phyloP scores from a whole-genome alignment of 2,797 vertebrate genomes.

The Phaenicophaeus curvirostris region DNA sequence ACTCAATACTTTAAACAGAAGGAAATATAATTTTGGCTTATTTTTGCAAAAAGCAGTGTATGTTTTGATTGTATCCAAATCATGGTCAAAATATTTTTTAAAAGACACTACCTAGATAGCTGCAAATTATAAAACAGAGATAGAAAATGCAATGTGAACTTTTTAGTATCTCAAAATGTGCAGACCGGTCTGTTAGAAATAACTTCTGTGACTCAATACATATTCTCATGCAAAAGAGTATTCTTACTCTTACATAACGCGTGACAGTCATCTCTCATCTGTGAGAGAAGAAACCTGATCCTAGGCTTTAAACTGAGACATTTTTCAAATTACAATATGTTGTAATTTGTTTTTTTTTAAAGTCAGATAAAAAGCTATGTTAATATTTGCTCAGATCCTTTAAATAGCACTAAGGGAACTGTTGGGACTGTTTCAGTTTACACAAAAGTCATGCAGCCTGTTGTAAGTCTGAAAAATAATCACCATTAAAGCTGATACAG shows the following conservation, averaged over 20 bases:
- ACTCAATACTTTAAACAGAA: background rate
- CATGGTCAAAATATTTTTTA: background rate
- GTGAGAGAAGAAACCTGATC: background rate
- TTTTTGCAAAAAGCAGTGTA: background rate
- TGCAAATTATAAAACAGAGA: background rate
- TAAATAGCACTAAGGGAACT: constrained; percentile 6
- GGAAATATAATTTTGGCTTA: background rate
- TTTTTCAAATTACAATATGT: background rate
- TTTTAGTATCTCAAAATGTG: background rate
- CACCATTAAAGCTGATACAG: constrained; percentile 18
- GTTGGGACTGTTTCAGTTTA: constrained; percentile 37
- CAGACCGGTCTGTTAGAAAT: background rate
- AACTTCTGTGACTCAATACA: background rate
- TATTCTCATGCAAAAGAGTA: background rate
- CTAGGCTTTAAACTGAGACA: background rate
- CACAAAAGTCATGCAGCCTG: background rate
- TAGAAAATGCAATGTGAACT: background rate
- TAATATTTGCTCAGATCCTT: constrained; percentile 25
- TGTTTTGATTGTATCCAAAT: background rate
- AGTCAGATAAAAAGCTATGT: background rate
- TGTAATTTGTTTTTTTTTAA: background rate
- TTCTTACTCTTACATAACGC: background rate
- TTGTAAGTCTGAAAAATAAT: constrained; percentile 8
- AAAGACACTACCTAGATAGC: background rate
- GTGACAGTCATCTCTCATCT: background rate